A percentile compares a stretch with the other conserved stretches of the same genome.
Evolutionary conservation across 2,888 invertebrate species (phyloP).

Genomic region (Alitta virens): DNA sequence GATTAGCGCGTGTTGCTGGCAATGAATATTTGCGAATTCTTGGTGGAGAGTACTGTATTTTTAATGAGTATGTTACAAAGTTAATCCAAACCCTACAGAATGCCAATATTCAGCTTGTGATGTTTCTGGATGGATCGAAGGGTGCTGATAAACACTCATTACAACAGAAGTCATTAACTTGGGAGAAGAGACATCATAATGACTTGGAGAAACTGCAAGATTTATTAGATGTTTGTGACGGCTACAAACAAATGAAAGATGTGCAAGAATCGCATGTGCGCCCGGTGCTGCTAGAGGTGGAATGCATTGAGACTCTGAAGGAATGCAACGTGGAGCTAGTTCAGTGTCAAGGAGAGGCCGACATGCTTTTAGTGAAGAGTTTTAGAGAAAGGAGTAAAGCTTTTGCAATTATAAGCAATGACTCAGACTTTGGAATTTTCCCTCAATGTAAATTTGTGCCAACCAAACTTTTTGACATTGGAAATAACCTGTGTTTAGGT

Average conservation of each 20-base stretch:
- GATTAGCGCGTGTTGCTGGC: slow-evolving; percentile 29
- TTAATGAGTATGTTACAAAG: slow-evolving; percentile 39
- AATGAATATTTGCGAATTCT: slow-evolving; percentile 42
- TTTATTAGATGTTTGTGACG: slow-evolving; percentile 37
- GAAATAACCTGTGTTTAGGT: slow-evolving; percentile 40
- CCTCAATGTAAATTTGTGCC: slow-evolving; percentile 36
- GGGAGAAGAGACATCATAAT: slow-evolving; percentile 39
- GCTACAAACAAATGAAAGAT: slow-evolving; percentile 29
- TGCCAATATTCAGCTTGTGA: slow-evolving; percentile 42
- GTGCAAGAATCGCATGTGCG: slow-evolving; percentile 33
- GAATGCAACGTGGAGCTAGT: slow-evolving; percentile 43
- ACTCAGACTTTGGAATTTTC: slow-evolving; percentile 52
- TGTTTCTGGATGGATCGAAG: slow-evolving; percentile 48
- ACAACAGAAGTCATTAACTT: slow-evolving; percentile 44
- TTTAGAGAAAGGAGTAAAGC: slow-evolving; percentile 40
- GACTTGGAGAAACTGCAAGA: slow-evolving; percentile 38
- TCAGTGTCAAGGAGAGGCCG: slow-evolving; percentile 44
- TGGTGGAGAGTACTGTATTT: slow-evolving; percentile 46
- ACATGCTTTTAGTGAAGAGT: slow-evolving; percentile 40
- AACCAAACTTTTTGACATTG: slow-evolving; percentile 43
- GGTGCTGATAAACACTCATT: slow-evolving; percentile 24
- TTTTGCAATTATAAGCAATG: slow-evolving; percentile 47
- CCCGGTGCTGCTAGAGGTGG: slow-evolving; percentile 48
- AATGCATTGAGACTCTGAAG: slow-evolving; percentile 34
- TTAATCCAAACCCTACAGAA: slow-evolving; percentile 40